Evolutionary conservation across 1,140 invertebrate species (phyloP).

Genomic region (Condylostylus longicornis): DNA sequence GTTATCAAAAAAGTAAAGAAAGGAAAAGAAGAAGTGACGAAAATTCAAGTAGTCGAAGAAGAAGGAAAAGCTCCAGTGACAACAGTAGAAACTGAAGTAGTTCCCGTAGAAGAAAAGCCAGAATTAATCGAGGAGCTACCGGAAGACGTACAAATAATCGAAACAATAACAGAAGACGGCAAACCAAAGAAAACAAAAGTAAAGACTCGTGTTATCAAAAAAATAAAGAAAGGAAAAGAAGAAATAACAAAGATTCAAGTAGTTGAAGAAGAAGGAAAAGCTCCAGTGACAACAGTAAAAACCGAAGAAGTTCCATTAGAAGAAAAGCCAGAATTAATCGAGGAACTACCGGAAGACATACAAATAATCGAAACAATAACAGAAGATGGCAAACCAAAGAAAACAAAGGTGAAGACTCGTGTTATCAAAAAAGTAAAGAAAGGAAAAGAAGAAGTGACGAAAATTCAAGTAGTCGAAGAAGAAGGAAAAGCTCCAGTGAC

Average conservation of each 20-base stretch:
- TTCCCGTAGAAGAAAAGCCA: slow-evolving; percentile 3
- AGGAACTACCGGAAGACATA: slow-evolving; percentile 12
- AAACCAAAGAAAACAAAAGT: slow-evolving; percentile 19
- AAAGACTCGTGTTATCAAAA: slow-evolving; percentile 20
- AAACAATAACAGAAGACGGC: slow-evolving; percentile 10
- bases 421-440: too few relatives aligned
- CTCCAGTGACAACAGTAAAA: slow-evolving; percentile 15
- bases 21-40: slow-evolving; percentile 21
- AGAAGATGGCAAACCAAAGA: slow-evolving; percentile 11
- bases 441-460: too few relatives aligned
- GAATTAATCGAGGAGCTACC: slow-evolving; percentile 7
- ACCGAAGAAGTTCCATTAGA: slow-evolving; percentile 11
- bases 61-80: slow-evolving; percentile 23
- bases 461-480: too few relatives aligned
- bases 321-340: slow-evolving; percentile 7
- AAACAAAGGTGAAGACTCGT: too few relatives aligned
- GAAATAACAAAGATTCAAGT: slow-evolving; percentile 20
- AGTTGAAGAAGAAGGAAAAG: slow-evolving; percentile 22
- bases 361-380: slow-evolving; percentile 8
- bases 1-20: slow-evolving; percentile 20
- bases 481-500: too few relatives aligned
- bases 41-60: slow-evolving; percentile 31
- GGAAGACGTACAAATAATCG: slow-evolving; percentile 5
- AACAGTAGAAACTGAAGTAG: slow-evolving; percentile 15
- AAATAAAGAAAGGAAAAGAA: slow-evolving; percentile 17